phyloP scores from a whole-genome alignment of 2,888 invertebrate species.

The Oscheius sp. region DNA sequence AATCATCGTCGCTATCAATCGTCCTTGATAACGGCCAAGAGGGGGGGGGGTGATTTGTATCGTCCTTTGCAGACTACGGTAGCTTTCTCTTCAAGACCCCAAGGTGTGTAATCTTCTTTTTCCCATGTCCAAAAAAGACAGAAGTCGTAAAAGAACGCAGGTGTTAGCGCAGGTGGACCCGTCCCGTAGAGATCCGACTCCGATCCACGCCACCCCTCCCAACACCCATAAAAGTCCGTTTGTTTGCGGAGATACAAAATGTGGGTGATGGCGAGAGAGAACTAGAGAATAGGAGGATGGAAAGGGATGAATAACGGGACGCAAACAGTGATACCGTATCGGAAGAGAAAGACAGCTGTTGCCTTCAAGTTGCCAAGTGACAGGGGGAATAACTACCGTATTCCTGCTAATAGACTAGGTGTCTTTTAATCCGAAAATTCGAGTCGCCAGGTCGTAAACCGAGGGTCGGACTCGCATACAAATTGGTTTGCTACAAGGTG shows the following conservation, averaged over 20 bases:
- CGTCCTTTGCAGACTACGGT: neutral
- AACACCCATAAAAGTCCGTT: slow-evolving; percentile 29
- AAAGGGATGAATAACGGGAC: slow-evolving; percentile 24
- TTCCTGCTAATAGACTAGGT: slow-evolving; percentile 27
- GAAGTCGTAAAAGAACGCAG: slow-evolving; percentile 22
- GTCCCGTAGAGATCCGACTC: slow-evolving; percentile 10
- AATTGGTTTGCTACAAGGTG: slow-evolving; percentile 1
- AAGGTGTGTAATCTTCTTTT: neutral
- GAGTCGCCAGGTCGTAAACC: slow-evolving; percentile 25
- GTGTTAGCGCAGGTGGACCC: slow-evolving; percentile 27
- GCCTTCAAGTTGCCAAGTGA: neutral
- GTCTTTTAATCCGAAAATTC: slow-evolving; percentile 32
- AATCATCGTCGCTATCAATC: neutral
- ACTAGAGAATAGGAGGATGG: neutral
- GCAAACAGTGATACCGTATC: slow-evolving; percentile 19
- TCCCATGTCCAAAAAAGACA: slow-evolving; percentile 3
- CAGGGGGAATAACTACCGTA: slow-evolving; percentile 9
- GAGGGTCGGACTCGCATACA: slow-evolving; percentile 8
- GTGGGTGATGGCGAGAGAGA: slow-evolving; percentile 1
- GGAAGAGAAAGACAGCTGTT: slow-evolving; percentile 15
- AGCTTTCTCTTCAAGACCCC: neutral
- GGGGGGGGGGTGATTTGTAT: neutral
- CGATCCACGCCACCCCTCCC: neutral
- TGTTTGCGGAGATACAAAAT: slow-evolving; percentile 31
- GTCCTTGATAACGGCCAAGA: slow-evolving; percentile 3